Evolutionary conservation across 2,888 invertebrate species (phyloP), one percentile per base, ranked within the genome.

Genomic region (Odontothrips loti): DNA sequence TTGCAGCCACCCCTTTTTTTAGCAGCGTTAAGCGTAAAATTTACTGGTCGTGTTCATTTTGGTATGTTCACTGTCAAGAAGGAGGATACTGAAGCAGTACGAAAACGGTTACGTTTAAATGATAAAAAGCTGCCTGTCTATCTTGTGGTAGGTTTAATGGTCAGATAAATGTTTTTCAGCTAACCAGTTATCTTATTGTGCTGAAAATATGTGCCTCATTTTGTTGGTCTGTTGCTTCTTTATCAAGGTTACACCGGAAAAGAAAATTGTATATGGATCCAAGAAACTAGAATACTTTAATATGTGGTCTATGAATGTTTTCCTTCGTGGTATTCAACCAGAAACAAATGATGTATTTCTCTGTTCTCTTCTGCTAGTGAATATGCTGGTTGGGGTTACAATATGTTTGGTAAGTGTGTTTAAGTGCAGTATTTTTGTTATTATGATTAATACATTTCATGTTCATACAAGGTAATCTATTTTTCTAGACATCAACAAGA

Each of bases 341-440:
- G 89, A 89, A 85, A 86, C 88, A 82, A 90, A 89, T 85, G 90
- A 90, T 85, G 85, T 89, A 20, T 90, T 90, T 84, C 85, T 89
- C 15, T 84, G 87, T 79, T 88, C 87, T 83, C 85, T 90, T 63
- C 83, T 88, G 27, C 81, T 88, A 17, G 86, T 87, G 80, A 90
- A 89, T 84, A 84, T 88, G 83, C 84, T 88, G 48, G 88, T 88
- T 20, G 85, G 86, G 80, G 85, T 89, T 83, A 88, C 88, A 83
- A 84, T 88, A 29, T 86, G 88, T 83, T 85, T 88, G 82, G 85
- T 85, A 81, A 82, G 81, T 79, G 34, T n/a, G 78, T 34, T 1
- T 58, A 75, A 23, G n/a, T 79, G n/a, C 75, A 79, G 23, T 29
- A 23, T 6, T 20, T 27, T 20, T 79, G 29, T 20, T 48, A 12